Percentiles rank a stretch among this genome's conserved stretches.
phyloP scores from a whole-genome alignment of 2,888 invertebrate species.

The Ochlodes sylvanus region DNA sequence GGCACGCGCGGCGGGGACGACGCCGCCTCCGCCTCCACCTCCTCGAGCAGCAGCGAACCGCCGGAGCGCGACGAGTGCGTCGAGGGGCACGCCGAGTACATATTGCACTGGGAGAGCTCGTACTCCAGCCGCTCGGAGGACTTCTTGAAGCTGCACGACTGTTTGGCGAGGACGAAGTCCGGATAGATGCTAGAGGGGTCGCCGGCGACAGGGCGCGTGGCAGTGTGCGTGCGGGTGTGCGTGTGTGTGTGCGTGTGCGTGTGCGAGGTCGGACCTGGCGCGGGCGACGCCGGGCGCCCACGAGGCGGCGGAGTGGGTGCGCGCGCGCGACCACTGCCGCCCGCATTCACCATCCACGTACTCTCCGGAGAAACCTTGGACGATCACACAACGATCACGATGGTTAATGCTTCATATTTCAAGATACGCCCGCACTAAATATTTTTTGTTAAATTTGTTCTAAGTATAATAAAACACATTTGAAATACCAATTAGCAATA shows the following conservation, averaged over 20 bases:
- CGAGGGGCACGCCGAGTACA: conserved; percentile 79
- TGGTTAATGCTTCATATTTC: background rate
- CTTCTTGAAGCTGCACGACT: conserved; percentile 73
- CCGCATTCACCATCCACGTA: conserved; percentile 78
- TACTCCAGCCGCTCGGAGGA: conserved; percentile 83
- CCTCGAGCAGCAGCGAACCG: conserved; percentile 64
- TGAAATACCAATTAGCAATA: too few relatives aligned
- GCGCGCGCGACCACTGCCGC: conserved; percentile 75
- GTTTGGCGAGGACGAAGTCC: conserved; percentile 61
- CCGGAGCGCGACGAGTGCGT: conserved; percentile 72
- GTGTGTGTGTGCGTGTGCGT: conserved; percentile 51
- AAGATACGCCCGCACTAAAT: too few relatives aligned
- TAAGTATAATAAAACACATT: too few relatives aligned
- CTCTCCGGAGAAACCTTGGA: conserved; percentile 81
- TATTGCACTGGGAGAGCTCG: conserved; percentile 84
- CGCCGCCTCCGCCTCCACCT: conserved; percentile 42
- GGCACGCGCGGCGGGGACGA: conserved; percentile 70
- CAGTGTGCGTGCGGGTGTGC: conserved; percentile 66
- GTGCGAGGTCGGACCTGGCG: conserved; percentile 75
- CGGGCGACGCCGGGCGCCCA: conserved; percentile 67
- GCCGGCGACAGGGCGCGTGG: conserved; percentile 62
- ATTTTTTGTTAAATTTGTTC: too few relatives aligned
- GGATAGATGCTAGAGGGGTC: conserved; percentile 35
- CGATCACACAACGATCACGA: conserved; percentile 3
- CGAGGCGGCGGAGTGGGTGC: conserved; percentile 82